Percentiles rank a stretch among this genome's conserved stretches.
Evolutionary conservation across 2,888 invertebrate species (phyloP).

Genomic region (Aspidapion aeneum): DNA sequence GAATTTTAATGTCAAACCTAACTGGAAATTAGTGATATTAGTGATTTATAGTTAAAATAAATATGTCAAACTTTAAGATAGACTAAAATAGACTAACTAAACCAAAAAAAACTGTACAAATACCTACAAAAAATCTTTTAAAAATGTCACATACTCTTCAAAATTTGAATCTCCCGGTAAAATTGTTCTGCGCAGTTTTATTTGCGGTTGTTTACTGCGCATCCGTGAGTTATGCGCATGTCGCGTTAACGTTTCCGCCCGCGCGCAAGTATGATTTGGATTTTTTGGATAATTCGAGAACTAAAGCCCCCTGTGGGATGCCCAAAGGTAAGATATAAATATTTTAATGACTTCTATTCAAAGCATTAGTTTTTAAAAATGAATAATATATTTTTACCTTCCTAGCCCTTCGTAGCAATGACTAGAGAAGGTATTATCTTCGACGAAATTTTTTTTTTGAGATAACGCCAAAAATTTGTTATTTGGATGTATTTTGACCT

Average conservation of each 20-base stretch:
- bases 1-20: neutral
- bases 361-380: neutral
- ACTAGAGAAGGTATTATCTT: too few relatives aligned
- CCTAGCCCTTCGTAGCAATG: too few relatives aligned
- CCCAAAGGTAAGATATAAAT: slow-evolving; percentile 84
- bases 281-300: slow-evolving; percentile 87
- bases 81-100: neutral
- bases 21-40: neutral
- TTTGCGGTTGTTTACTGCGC: slow-evolving; percentile 16
- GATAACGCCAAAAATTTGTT: too few relatives aligned
- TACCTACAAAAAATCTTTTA: neutral
- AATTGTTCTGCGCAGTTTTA: slow-evolving; percentile 5
- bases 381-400: neutral
- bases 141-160: neutral
- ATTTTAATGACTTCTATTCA: too few relatives aligned
- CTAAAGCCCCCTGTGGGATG: slow-evolving; percentile 92
- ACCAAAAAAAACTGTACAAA: neutral
- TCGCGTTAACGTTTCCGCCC: slow-evolving; percentile 85
- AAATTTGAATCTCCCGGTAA: too few relatives aligned
- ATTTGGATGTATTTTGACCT: too few relatives aligned
- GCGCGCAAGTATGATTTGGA: slow-evolving; percentile 87
- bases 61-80: neutral
- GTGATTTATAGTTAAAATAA: neutral
- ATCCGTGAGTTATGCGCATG: slow-evolving; percentile 53
- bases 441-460: too few relatives aligned